Percentiles rank a stretch among this genome's conserved stretches.
phyloP scores from a whole-genome alignment of 2,888 invertebrate genomes.

The Pyrrhia umbra region DNA sequence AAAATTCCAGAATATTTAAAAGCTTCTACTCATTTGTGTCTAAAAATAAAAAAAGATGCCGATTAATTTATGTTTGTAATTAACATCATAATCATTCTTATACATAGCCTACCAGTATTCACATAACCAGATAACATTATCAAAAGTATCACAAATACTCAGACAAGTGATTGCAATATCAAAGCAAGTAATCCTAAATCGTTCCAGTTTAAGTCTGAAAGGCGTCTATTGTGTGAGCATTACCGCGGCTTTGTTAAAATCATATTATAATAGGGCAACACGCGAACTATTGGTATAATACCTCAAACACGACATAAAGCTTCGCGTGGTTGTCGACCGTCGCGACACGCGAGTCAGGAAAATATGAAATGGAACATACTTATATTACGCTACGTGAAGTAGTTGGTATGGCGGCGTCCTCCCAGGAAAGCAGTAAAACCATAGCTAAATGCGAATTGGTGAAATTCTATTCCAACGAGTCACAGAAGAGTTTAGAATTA shows the following conservation, averaged over 20 bases:
- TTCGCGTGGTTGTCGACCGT: slow-evolving; percentile 71
- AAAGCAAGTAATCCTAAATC: slow-evolving; percentile 74
- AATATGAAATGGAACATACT: slow-evolving; percentile 64
- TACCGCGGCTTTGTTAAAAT: slow-evolving; percentile 84
- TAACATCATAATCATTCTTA: not conserved
- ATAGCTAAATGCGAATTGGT: not conserved
- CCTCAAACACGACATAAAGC: slow-evolving; percentile 72
- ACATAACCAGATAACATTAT: slow-evolving; percentile 46
- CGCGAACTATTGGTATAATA: slow-evolving; percentile 85
- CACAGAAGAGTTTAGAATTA: not conserved
- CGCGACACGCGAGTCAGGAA: slow-evolving; percentile 75
- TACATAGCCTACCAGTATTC: not conserved
- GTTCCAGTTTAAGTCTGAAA: slow-evolving; percentile 82
- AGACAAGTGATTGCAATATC: slow-evolving; percentile 65
- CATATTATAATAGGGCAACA: slow-evolving; percentile 85
- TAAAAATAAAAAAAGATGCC: too few species aligned
- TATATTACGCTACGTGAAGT: slow-evolving; percentile 40
- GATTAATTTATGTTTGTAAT: not conserved
- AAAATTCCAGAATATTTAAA: not conserved
- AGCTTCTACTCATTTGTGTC: too few species aligned
- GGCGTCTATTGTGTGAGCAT: slow-evolving; percentile 82
- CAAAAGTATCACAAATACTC: slow-evolving; percentile 43
- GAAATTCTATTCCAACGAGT: not conserved
- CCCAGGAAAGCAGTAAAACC: not conserved
- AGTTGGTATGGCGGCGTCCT: not conserved